phyloP scores from a whole-genome alignment of 2,113 vertebrate species.

The Alexandromys fortis region DNA sequence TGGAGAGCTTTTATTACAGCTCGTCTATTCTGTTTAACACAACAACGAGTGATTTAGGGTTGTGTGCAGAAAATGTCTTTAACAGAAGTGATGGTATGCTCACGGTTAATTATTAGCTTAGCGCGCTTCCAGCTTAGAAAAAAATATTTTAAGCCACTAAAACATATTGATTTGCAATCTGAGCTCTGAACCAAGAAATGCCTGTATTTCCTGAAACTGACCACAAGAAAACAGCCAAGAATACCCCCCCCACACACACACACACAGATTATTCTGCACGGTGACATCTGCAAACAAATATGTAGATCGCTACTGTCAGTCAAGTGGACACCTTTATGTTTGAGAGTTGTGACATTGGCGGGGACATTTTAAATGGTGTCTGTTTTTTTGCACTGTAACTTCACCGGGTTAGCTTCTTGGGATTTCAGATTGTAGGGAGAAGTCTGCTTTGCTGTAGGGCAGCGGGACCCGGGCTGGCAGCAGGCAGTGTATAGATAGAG shows the following conservation, averaged over 20 bases:
- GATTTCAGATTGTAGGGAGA: conserved; percentile 22
- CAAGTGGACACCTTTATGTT: conserved; percentile 2
- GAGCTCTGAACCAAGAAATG: conserved; percentile 40
- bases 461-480: not conserved
- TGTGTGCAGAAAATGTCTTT: conserved; percentile 63
- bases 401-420: not conserved
- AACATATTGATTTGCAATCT: conserved; percentile 31
- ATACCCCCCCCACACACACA: not conserved
- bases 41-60: conserved; percentile 72
- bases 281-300: conserved; percentile 44
- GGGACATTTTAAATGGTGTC: not conserved
- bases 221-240: conserved; percentile 26
- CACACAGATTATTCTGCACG: not conserved
- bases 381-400: conserved; percentile 48
- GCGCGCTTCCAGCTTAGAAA: conserved; percentile 42
- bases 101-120: conserved; percentile 73
- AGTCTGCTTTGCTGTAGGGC: not conserved
- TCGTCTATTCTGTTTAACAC: conserved; percentile 62
- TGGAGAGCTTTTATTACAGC: conserved; percentile 65
- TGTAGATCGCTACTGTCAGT: not conserved
- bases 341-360: conserved; percentile 20
- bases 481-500: not conserved
- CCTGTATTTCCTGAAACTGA: conserved; percentile 57
- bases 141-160: conserved; percentile 35
- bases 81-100: conserved; percentile 71